Evolutionary conservation across 2,797 vertebrate genomes (phyloP), one percentile per base, ranked within the genome.

Genomic region (Sciurus carolinensis): DNA sequence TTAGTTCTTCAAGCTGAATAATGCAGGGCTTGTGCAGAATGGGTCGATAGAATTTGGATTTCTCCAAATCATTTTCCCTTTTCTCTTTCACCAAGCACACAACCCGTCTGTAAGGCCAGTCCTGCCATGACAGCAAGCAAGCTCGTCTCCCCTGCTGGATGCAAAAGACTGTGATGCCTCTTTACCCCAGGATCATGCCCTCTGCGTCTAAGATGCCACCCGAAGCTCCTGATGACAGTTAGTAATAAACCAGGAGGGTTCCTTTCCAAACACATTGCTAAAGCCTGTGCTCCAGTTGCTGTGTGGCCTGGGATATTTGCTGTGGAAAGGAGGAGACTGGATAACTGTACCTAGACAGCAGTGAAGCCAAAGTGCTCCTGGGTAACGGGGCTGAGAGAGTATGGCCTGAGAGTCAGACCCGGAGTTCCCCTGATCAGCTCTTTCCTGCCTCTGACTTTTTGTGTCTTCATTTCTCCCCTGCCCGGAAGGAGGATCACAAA

Each of bases 1-100:
- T 97, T 98, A 97, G 82, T 87, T 83, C 94, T 95, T 52, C n/a
- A 91, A 92, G 42, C 90, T 98, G 96, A 98, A 97, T 98, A 96
- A 98, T 97, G 96, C 86, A 97, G 91, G 64, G 64, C 95, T 92
- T 89, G 50, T 85, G 54, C 82, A 30, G 87, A 0, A 0, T 9
- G 36, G 97, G 92, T 97, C 96, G 44, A 96, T 97, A 91, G 90
- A 91, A 95, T 96, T 96, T 85, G 96, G 93, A 94, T 95, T 96
- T 96, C 96, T 96, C 95, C 85, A 90, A 96, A 96, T 96, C 83
- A 73, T 95, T 90, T 96, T 95, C 79, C 75, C 79, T 94, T 83
- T 95, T 73, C 79, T 89, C 66, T 88, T 86, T 92, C 39, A 85
- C 71, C 1, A 24, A 59, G 73, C 71, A 81, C 66, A 69, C 26